phyloP scores from a whole-genome alignment of 2,888 invertebrate species.

The Mellilla xanthometata region DNA sequence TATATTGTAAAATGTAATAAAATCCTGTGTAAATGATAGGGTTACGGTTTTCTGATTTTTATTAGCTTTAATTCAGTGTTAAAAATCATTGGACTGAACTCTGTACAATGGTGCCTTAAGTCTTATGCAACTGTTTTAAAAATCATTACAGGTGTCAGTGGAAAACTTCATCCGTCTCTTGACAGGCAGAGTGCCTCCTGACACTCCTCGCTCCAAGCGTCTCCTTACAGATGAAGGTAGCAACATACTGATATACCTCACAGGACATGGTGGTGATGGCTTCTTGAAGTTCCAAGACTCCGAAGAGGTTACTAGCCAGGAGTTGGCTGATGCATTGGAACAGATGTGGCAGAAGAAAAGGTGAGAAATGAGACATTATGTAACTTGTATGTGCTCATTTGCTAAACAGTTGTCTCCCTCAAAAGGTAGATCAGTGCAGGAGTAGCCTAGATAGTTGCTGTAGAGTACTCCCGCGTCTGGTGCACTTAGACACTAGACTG shows the following conservation, averaged over 20 bases:
- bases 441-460: too few species aligned
- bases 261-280: conserved; percentile 98
- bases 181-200: conserved; percentile 95
- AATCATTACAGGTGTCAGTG: conserved; percentile 91
- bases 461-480: too few species aligned
- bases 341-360: conserved; percentile 99
- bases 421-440: too few species aligned
- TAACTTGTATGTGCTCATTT: too few species aligned
- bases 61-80: too few species aligned
- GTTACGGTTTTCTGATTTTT: too few species aligned
- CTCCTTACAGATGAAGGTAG: conserved; percentile 97
- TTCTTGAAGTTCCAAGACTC: conserved; percentile 99
- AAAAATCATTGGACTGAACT: too few species aligned
- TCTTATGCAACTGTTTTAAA: not conserved
- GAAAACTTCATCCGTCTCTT: conserved; percentile 98
- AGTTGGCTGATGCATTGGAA: conserved; percentile 98
- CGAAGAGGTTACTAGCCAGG: conserved; percentile 99
- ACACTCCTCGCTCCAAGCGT: conserved; percentile 97
- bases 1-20: too few species aligned
- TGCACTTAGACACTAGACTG: too few species aligned
- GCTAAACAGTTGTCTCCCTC: too few species aligned
- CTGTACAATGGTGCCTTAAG: too few species aligned
- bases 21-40: too few species aligned
- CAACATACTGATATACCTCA: conserved; percentile 97
- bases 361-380: conserved; percentile 63